A percentile compares a stretch with the other conserved stretches of the same genome.
These are phyloP conservation scores for Xanthia icteritia DNA, from an alignment of 2,888 invertebrate genomes.

Conservation along the genomic window DNA sequence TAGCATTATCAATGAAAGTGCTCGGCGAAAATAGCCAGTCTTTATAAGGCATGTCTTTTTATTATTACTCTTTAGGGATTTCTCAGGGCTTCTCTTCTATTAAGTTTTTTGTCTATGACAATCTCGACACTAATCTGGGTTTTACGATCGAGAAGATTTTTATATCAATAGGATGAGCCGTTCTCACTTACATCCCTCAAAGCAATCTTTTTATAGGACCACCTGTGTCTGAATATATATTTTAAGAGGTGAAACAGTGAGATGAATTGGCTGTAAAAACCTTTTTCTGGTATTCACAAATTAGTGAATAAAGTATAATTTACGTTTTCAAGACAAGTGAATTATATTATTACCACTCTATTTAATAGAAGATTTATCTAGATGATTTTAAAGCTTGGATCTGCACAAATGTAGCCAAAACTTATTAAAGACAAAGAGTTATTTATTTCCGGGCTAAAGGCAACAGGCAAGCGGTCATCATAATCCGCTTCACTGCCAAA, in stretches of 20 bases:
- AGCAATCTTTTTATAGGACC: background rate
- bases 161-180: constrained; percentile 33
- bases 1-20: constrained; percentile 30
- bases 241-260: background rate
- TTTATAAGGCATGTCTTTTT: constrained; percentile 21
- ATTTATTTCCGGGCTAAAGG: constrained; percentile 7
- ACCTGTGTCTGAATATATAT: constrained; percentile 8
- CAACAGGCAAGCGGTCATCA: constrained; percentile 23
- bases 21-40: constrained; percentile 6
- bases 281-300: background rate
- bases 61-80: constrained; percentile 21
- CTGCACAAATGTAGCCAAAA: constrained; percentile 14
- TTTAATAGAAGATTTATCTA: background rate
- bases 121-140: constrained; percentile 36
- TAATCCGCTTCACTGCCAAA: constrained; percentile 31
- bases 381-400: background rate
- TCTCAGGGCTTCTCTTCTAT: background rate
- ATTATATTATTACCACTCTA: background rate
- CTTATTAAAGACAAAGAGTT: background rate
- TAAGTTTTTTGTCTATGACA: constrained; percentile 31
- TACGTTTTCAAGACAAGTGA: background rate
- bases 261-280: background rate
- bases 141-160: constrained; percentile 33
- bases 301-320: too few species aligned
- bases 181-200: background rate